Base-by-base conservation (phyloP, 1,140 invertebrate genomes). In the Trichonephila clavata region DNA sequence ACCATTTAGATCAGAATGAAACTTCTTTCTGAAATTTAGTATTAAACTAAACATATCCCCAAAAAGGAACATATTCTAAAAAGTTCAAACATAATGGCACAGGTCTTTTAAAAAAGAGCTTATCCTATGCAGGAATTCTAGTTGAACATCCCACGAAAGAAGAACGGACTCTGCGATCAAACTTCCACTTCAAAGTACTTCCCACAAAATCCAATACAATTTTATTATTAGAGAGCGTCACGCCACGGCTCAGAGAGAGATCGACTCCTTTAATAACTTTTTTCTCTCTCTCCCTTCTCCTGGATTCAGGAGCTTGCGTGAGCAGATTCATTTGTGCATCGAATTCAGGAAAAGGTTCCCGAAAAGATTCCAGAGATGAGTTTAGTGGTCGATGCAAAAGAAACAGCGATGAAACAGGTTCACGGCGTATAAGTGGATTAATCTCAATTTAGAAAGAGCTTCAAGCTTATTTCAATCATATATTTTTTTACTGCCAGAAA, bases 261-360 rank as follows among this genome's bases (percentile, higher is more conserved):
- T 84, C 81, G 81, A 59, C 81, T 50, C 81, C 43, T 84, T 59
- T 84, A 84, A 84, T 84, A 84, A 84, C 81, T 84, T 59, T 84
- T 84, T 84, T 24, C 57, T 24, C 65, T 63, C 13, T 65, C 71
- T 77, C 13, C 27, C 27, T 39, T 32, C 27, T 77, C 71, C 27
- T 39, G 27, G 27, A 77, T 77, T 39, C 27, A 18, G 71, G 27
- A 77, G 16, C 14, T 77, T 77, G 71, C 71, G 71, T 77, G 71
- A 77, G 71, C 14, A 18, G 27, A 77, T 77, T 77, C 71, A 77
- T 77, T 77, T 77, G 71, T 77, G 71, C 71, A 32, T 77, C 71
- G 71, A 77, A 77, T 77, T 77, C 16, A 16, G 71, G 71, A 77
- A 77, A 77, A 77, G 71, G 71, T 77, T 77, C 32, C 71, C 71